Percentiles rank a stretch among this genome's conserved stretches.
These are phyloP conservation scores for Diadegma fenestrale DNA, from an alignment of 2,888 invertebrate genomes.

Conservation along the genomic window DNA sequence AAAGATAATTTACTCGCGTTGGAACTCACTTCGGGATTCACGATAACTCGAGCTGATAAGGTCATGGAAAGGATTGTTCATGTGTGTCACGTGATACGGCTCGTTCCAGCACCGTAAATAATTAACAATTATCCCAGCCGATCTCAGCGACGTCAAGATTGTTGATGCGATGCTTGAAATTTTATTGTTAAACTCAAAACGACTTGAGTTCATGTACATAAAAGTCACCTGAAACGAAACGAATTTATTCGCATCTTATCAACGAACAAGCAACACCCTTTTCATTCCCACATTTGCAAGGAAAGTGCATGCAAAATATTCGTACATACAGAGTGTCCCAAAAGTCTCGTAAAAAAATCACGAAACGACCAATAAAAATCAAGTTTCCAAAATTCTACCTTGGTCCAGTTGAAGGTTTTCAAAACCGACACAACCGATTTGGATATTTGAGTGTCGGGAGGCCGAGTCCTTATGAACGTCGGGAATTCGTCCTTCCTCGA, in stretches of 20 bases:
- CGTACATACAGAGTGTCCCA: neutral
- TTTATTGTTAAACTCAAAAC: slow-evolving; percentile 90
- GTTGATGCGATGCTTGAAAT: slow-evolving; percentile 89
- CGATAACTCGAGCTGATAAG: slow-evolving; percentile 93
- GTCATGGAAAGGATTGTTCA: slow-evolving; percentile 93
- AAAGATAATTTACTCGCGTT: neutral
- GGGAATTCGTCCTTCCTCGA: slow-evolving; percentile 95
- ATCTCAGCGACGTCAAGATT: slow-evolving; percentile 90
- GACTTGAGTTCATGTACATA: slow-evolving; percentile 92
- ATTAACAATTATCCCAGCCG: slow-evolving; percentile 90
- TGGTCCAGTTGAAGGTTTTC: slow-evolving; percentile 95
- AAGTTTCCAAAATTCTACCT: slow-evolving; percentile 87
- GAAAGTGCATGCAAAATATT: neutral
- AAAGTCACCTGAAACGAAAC: slow-evolving; percentile 89
- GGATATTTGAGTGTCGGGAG: slow-evolving; percentile 97
- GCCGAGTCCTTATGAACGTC: slow-evolving; percentile 96
- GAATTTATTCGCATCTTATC: neutral
- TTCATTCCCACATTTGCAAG: neutral
- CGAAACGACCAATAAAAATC: neutral
- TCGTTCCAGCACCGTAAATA: slow-evolving; percentile 88
- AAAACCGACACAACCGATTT: slow-evolving; percentile 95
- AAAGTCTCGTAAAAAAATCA: neutral
- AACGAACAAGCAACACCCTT: neutral
- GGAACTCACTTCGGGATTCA: slow-evolving; percentile 90
- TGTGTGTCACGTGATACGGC: slow-evolving; percentile 93